Evolutionary conservation across 2,888 invertebrate genomes (phyloP).

Genomic region (Panorpa germanica): DNA sequence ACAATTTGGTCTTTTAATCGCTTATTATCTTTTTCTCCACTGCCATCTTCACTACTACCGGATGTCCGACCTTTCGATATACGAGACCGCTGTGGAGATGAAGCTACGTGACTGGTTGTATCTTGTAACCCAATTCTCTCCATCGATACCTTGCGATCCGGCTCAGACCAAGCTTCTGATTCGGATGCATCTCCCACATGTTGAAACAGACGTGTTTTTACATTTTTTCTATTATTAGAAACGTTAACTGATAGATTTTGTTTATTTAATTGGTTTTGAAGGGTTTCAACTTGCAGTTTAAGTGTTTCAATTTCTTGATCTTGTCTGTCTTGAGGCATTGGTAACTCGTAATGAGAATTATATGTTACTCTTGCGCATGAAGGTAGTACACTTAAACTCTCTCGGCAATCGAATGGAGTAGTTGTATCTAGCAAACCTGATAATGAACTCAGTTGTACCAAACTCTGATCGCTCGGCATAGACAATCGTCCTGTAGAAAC

Average conservation of each 20-base stretch:
- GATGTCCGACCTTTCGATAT: conserved; percentile 14
- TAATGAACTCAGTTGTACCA: conserved; percentile 27
- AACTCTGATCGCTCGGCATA: conserved; percentile 26
- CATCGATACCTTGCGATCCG: conserved; percentile 61
- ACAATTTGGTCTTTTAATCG: conserved; percentile 23
- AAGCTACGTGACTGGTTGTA: conserved; percentile 24
- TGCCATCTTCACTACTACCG: conserved; percentile 18
- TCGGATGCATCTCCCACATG: no score
- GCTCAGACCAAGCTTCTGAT: conserved; percentile 77
- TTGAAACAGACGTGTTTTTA: conserved; percentile 4
- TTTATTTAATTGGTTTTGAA: conserved; percentile 18
- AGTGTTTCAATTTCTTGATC: conserved; percentile 17
- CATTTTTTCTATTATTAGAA: conserved; percentile 4
- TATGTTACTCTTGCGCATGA: no score
- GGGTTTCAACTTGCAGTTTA: conserved; percentile 18
- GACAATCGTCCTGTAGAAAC: conserved; percentile 21
- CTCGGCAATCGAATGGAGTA: conserved; percentile 11
- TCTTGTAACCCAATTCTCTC: conserved; percentile 55
- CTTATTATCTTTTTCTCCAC: conserved; percentile 8
- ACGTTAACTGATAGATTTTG: conserved; percentile 13
- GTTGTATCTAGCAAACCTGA: conserved; percentile 22
- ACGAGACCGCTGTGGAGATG: conserved; percentile 21
- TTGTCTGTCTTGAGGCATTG: no score
- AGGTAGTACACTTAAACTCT: conserved; percentile 16
- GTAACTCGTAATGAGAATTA: no score